Evolutionary conservation across 2,113 vertebrate genomes (phyloP).

Genomic region (Pteruthius melanotis): DNA sequence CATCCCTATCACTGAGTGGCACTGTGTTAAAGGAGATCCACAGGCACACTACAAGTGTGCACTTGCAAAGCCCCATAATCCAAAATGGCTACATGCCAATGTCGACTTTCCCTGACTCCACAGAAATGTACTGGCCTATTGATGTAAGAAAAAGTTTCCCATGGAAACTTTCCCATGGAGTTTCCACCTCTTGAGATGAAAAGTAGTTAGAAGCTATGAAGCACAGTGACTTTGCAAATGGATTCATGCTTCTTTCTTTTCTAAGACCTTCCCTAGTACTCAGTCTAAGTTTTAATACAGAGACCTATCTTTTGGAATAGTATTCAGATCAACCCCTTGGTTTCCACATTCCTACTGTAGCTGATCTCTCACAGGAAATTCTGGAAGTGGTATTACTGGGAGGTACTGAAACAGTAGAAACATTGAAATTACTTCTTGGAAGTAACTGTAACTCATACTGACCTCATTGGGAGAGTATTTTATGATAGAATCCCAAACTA

Average conservation of each 20-base stretch:
- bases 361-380: neutral
- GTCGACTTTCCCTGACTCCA: neutral
- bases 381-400: neutral
- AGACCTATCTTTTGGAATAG: neutral
- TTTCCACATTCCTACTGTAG: neutral
- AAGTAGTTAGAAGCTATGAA: neutral
- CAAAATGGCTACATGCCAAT: neutral
- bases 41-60: neutral
- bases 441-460: neutral
- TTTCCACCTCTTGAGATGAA: neutral
- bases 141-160: neutral
- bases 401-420: neutral
- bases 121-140: neutral
- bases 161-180: neutral
- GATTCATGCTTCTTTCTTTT: neutral
- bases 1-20: constrained; percentile 40
- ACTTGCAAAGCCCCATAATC: neutral
- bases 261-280: neutral
- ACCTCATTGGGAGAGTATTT: neutral
- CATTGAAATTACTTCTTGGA: neutral
- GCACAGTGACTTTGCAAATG: neutral
- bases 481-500: neutral
- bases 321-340: neutral
- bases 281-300: neutral
- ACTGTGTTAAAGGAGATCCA: constrained; percentile 17